Percentiles rank a stretch among this genome's conserved stretches.
Evolutionary conservation across 1,140 invertebrate genomes (phyloP).

Genomic region (Lepidurus packardi): DNA sequence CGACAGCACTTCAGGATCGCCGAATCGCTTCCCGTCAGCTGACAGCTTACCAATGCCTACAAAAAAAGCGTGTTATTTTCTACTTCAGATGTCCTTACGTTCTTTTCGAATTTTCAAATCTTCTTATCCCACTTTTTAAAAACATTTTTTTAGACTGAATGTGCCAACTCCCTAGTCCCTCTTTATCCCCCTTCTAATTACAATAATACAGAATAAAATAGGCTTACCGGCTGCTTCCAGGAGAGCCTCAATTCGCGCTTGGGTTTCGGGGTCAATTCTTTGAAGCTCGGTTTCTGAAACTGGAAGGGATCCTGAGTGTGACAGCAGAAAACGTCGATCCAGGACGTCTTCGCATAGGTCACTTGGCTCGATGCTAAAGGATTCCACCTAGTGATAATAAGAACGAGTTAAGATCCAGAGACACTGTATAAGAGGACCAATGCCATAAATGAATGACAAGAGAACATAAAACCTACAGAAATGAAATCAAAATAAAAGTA

Average conservation of each 20-base stretch:
- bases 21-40: conserved; percentile 49
- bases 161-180: no score
- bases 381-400: conserved; percentile 45
- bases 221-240: conserved; percentile 75
- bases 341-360: conserved; percentile 33
- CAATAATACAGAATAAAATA: no score
- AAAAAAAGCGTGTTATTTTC: conserved; percentile 12
- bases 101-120: background rate
- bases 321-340: conserved; percentile 31
- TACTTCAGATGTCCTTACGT: background rate
- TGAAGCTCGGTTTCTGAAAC: conserved; percentile 42
- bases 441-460: background rate
- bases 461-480: background rate
- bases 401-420: background rate
- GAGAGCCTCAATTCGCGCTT: conserved; percentile 77
- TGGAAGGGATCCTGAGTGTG: conserved; percentile 33
- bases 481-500: background rate
- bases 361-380: conserved; percentile 48
- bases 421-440: conserved; percentile 3
- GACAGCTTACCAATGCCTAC: conserved; percentile 69
- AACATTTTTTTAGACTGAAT: no score
- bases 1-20: conserved; percentile 65
- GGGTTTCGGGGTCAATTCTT: conserved; percentile 81
- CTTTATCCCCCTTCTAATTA: no score
- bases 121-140: background rate